These are phyloP conservation scores for Gandaritis pyraliata DNA, from an alignment of 2,888 invertebrate genomes.

Conservation along the genomic window DNA sequence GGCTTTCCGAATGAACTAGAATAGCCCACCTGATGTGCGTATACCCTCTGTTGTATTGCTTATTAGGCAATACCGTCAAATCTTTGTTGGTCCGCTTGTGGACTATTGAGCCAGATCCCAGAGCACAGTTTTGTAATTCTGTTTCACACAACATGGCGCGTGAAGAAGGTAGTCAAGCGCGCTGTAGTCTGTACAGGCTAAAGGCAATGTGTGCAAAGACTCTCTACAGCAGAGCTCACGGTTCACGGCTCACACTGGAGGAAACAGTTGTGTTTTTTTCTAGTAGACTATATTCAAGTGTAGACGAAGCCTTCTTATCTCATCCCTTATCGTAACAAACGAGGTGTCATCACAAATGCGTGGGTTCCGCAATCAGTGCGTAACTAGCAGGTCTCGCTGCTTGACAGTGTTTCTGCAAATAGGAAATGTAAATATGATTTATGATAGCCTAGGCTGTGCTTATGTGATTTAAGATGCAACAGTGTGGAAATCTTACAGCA, in stretches of 20 bases:
- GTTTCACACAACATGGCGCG: no score
- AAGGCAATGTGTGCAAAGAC: constrained; percentile 1
- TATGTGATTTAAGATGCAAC: constrained; percentile 27
- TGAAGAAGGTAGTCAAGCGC: no score
- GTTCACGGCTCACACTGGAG: no score
- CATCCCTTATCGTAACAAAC: constrained; percentile 44
- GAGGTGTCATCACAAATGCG: constrained; percentile 46
- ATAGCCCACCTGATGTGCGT: no score
- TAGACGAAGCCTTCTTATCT: constrained; percentile 15
- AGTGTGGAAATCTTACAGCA: constrained; percentile 15
- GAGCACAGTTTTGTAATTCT: no score
- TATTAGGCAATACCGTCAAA: no score
- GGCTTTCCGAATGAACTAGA: no score
- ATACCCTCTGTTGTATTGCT: no score
- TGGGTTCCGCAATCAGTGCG: constrained; percentile 46
- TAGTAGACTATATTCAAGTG: constrained; percentile 1
- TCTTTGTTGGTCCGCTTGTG: no score
- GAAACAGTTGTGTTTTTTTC: neutral
- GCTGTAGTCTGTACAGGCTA: no score
- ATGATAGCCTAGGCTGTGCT: constrained; percentile 34
- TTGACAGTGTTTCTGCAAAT: constrained; percentile 42
- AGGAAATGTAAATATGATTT: constrained; percentile 43
- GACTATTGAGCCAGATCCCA: neutral
- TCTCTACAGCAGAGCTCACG: neutral
- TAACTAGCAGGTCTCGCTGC: constrained; percentile 39